Evolutionary conservation across 2,797 vertebrate genomes (phyloP), one percentile per base, ranked within the genome.

Genomic region (Periparus ater): DNA sequence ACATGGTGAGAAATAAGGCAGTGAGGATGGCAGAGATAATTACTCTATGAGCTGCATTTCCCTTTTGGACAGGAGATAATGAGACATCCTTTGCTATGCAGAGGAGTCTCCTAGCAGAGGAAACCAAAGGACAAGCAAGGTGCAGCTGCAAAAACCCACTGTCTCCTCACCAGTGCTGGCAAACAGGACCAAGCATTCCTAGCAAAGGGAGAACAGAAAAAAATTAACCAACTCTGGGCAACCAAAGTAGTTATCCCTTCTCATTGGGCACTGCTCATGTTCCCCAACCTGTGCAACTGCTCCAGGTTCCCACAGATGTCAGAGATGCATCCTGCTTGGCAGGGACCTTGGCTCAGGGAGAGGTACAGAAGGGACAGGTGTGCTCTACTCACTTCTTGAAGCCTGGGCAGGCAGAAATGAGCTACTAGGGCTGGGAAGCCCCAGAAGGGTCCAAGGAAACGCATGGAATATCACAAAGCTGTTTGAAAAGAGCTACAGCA

Each of bases 1-100:
- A 94, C 75, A 72, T 4, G 29, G 42, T 89, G 94, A 91, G 90
- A 93, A 94, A 90, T 50, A 82, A 76, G 71, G 89, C 88, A 91
- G 68, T 0, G 2, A 91, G 93, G 60, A 94, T 81, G 29, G 73
- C 53, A 94, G 77, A 95, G 72, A 92, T 94, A 95, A 95, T 95
- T 88, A 90, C 67, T 67, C 71, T 47, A 58, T 27, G n/a, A 91
- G 75, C 25, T 78, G 44, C 67, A 82, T 87, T 95, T 95, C 91
- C 72, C 72, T 95, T 93, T 91, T 81, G 54, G 85, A 95, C 57
- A 55, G 62, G 44, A 94, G 80, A 94, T 91, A 88, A 95, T 50
- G 72, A 96, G 88, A 73, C 36, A 76, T 47, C 63, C 70, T 91
- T 89, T 89, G 72, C 91, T 74, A 68, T 15, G 32, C 51, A 81